phyloP scores from a whole-genome alignment of 2,888 invertebrate species.

The Kuschelorhynchus macadamiae region DNA sequence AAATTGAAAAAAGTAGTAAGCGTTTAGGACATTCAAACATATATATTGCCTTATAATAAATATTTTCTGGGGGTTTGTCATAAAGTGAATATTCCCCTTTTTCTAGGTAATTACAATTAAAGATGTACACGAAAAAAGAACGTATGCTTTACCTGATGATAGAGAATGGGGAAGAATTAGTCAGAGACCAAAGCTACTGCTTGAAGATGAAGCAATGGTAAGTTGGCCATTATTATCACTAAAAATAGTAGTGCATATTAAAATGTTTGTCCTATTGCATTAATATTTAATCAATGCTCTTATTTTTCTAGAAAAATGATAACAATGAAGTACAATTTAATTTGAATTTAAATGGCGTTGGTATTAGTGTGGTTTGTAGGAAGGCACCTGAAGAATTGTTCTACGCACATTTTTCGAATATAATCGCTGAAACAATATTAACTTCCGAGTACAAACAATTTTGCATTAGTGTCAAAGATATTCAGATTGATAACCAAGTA shows the following conservation, averaged over 20 bases:
- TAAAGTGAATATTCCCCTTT: no score
- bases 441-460: constrained; percentile 72
- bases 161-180: constrained; percentile 72
- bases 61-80: no score
- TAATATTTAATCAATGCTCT: no score
- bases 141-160: constrained; percentile 70
- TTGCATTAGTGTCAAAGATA: constrained; percentile 81
- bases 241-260: no score
- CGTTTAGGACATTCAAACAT: no score
- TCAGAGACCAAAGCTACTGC: constrained; percentile 66
- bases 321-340: constrained; percentile 74
- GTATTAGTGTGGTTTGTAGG: constrained; percentile 83
- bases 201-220: constrained; percentile 35
- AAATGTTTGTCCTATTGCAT: not conserved
- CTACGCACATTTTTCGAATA: constrained; percentile 79
- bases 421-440: constrained; percentile 75
- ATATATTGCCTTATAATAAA: no score
- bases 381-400: constrained; percentile 85
- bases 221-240: no score
- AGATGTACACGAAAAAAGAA: constrained; percentile 77
- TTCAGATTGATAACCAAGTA: constrained; percentile 89
- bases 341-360: constrained; percentile 76
- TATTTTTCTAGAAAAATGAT: constrained; percentile 56
- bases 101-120: constrained; percentile 82
- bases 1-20: no score